Evolutionary conservation across 2,113 vertebrate species (phyloP).

Genomic region (Felis catus): F.catus_Fca126_mat1.0 CM031427.1:8729001-8729500

Average conservation of each 20-base stretch:
- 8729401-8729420: neutral
- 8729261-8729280: neutral
- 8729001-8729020: neutral
- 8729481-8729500: neutral
- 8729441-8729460: neutral
- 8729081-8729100: neutral
- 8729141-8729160: neutral
- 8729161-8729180: rapidly evolving
- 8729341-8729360: neutral
- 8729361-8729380: neutral
- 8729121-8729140: neutral
- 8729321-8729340: neutral
- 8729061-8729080: neutral
- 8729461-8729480: neutral
- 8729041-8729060: neutral
- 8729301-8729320: neutral
- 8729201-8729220: neutral
- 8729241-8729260: neutral
- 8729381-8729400: neutral
- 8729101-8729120: neutral
- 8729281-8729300: neutral
- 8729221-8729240: neutral
- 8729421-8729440: neutral
- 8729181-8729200: neutral
- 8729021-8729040: neutral